phyloP scores from a whole-genome alignment of 2,797 vertebrate genomes.

The Champsocephalus esox region DNA sequence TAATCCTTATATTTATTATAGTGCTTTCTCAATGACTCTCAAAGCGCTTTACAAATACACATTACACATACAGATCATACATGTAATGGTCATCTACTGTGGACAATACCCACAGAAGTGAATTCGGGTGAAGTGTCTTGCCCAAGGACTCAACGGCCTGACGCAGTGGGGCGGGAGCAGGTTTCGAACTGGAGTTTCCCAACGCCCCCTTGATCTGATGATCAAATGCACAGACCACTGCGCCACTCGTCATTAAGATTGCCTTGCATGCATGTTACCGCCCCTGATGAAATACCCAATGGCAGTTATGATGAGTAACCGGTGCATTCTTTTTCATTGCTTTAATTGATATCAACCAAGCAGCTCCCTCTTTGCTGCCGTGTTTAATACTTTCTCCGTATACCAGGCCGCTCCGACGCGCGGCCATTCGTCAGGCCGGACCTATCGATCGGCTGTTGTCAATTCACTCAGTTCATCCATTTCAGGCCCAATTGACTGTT shows the following conservation, averaged over 20 bases:
- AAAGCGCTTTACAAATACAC: too few relatives aligned
- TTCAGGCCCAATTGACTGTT: constrained; percentile 58
- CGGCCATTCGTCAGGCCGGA: constrained; percentile 68
- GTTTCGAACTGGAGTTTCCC: too few relatives aligned
- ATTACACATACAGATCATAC: too few relatives aligned
- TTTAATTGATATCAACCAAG: constrained; percentile 78
- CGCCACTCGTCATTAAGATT: constrained; percentile 26
- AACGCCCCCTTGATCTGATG: too few relatives aligned
- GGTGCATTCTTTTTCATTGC: constrained; percentile 55
- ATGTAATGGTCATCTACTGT: too few relatives aligned
- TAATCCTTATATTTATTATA: too few relatives aligned
- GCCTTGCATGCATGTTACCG: constrained; percentile 50
- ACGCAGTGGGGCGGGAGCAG: too few relatives aligned
- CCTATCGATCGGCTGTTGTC: constrained; percentile 60
- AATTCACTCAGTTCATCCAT: constrained; percentile 53
- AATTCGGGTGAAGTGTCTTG: too few relatives aligned
- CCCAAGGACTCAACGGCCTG: too few relatives aligned
- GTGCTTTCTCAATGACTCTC: too few relatives aligned
- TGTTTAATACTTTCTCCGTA: constrained; percentile 73
- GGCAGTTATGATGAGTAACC: constrained; percentile 64
- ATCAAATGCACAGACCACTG: too few relatives aligned
- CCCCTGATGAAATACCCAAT: constrained; percentile 62
- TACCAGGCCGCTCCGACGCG: constrained; percentile 44
- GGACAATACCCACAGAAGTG: too few relatives aligned
- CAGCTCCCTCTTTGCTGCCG: constrained; percentile 47